A percentile compares a stretch with the other conserved stretches of the same genome.
These are phyloP conservation scores for Acronicta psi DNA, from an alignment of 2,888 invertebrate genomes.

Conservation along the genomic window DNA sequence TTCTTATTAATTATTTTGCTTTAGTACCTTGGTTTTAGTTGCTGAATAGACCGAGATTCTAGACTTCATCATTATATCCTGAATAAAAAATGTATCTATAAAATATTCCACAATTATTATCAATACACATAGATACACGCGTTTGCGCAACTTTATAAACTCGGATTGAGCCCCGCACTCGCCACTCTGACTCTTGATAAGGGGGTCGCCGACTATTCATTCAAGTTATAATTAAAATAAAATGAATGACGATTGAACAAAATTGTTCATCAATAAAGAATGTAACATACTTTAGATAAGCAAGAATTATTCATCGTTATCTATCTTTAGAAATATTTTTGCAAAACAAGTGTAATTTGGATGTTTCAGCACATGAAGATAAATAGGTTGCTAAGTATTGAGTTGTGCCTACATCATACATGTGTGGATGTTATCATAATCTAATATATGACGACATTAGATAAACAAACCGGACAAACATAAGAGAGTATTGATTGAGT, in stretches of 20 bases:
- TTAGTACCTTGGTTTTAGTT: conserved; percentile 16
- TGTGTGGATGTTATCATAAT: conserved; percentile 24
- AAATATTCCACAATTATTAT: conserved; percentile 57
- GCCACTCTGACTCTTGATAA: conserved; percentile 70
- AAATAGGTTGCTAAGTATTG: conserved; percentile 22
- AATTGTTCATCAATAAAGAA: conserved; percentile 37
- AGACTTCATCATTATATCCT: conserved; percentile 16
- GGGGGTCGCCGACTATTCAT: conserved; percentile 76
- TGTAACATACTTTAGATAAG: conserved; percentile 18
- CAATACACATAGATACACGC: conserved; percentile 30
- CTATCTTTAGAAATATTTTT: conserved; percentile 5
- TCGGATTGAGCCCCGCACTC: conserved; percentile 62
- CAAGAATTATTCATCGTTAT: conserved; percentile 8
- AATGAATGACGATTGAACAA: conserved; percentile 68
- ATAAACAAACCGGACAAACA: conserved; percentile 19
- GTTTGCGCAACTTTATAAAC: conserved; percentile 56
- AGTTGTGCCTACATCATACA: conserved; percentile 16
- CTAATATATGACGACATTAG: conserved; percentile 24
- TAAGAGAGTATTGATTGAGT: conserved; percentile 24
- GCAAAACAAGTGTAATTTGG: conserved; percentile 12
- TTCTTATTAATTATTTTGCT: conserved; percentile 14
- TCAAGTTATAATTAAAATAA: conserved; percentile 76
- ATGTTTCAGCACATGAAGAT: conserved; percentile 11
- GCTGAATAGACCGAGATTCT: conserved; percentile 7
- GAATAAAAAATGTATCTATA: conserved; percentile 48